A percentile compares a stretch with the other conserved stretches of the same genome.
phyloP scores from a whole-genome alignment of 2,888 invertebrate genomes.

The Agrochola lota region DNA sequence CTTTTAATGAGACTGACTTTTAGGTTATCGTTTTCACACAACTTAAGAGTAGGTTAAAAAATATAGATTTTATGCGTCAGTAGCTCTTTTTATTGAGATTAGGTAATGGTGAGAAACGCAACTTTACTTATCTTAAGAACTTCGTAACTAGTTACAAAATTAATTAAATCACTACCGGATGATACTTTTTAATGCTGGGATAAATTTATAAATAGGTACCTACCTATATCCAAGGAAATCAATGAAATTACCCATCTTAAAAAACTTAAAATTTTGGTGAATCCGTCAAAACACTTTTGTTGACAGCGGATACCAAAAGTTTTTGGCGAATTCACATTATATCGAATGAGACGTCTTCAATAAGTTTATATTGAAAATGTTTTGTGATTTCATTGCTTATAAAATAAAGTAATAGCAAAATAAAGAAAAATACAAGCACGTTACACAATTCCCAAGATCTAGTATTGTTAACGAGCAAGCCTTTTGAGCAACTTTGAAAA shows the following conservation, averaged over 20 bases:
- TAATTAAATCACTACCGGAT: conserved; percentile 1
- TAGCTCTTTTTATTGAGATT: conserved; percentile 8
- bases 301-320: background rate
- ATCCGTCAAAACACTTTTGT: too few species aligned
- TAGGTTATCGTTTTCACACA: conserved; percentile 23
- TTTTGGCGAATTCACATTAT: background rate
- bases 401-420: background rate
- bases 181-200: background rate
- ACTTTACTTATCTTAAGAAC: background rate
- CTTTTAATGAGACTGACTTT: conserved; percentile 16
- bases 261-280: too few species aligned
- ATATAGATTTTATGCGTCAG: background rate
- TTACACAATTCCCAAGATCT: background rate
- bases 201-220: background rate
- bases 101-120: conserved; percentile 11
- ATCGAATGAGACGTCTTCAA: background rate
- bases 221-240: too few species aligned
- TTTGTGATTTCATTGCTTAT: background rate
- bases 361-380: background rate
- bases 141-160: background rate
- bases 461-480: background rate
- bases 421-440: background rate
- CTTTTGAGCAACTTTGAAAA: background rate
- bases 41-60: background rate
- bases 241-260: too few species aligned